These are phyloP conservation scores for Taphrorychus bicolor DNA, from an alignment of 2,888 invertebrate species.

Conservation along the genomic window DNA sequence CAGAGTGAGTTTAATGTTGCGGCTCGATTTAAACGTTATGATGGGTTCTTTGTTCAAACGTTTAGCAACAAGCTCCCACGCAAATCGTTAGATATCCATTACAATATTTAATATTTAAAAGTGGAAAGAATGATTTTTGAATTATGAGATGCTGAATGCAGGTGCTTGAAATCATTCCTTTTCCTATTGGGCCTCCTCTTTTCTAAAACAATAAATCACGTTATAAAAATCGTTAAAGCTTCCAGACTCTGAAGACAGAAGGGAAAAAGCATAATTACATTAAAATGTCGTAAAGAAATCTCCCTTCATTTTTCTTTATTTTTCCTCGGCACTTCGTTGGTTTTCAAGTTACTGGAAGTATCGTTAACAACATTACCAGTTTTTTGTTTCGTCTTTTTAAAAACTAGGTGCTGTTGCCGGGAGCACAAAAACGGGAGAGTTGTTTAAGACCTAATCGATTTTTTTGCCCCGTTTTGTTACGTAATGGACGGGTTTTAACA, in stretches of 20 bases:
- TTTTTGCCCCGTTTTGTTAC: background rate
- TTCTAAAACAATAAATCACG: constrained; percentile 11
- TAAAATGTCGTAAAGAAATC: constrained; percentile 27
- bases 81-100: no score
- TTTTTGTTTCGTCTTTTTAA: background rate
- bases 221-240: constrained; percentile 16
- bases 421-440: background rate
- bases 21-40: background rate
- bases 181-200: no score
- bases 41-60: no score
- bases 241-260: background rate
- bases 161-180: no score
- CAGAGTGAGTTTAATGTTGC: background rate
- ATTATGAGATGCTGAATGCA: no score
- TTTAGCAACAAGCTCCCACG: no score
- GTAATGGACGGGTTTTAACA: background rate
- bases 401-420: background rate
- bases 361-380: constrained; percentile 9
- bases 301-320: constrained; percentile 25
- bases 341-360: background rate
- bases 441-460: background rate
- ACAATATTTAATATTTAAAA: no score
- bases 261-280: constrained; percentile 22
- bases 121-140: no score
- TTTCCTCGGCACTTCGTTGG: constrained; percentile 5